A percentile compares a stretch with the other conserved stretches of the same genome.
phyloP scores from a whole-genome alignment of 2,797 vertebrate species.

The Coregonus suidteri region DNA sequence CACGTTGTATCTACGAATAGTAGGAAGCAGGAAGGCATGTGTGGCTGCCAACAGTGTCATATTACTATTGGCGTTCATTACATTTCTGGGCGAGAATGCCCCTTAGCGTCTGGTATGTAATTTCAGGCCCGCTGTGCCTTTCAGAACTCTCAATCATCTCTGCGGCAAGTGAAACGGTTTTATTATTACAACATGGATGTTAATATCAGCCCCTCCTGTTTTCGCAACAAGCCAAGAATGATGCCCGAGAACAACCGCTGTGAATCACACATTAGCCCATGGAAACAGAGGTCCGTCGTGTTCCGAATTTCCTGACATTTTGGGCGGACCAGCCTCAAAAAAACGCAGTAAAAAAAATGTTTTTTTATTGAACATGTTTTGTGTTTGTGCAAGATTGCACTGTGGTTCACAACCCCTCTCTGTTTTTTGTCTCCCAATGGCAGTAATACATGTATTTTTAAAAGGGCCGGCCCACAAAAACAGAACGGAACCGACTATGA shows the following conservation, averaged over 20 bases:
- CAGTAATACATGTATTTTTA: conserved; percentile 54
- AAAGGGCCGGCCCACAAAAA: conserved; percentile 63
- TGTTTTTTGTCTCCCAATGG: conserved; percentile 56
- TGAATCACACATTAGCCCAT: conserved; percentile 53
- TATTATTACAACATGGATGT: conserved; percentile 74
- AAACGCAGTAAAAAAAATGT: conserved; percentile 64
- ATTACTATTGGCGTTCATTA: conserved; percentile 54
- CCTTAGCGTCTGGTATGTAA: conserved; percentile 66
- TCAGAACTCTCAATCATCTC: conserved; percentile 56
- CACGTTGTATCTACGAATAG: not conserved
- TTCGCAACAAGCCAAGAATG: conserved; percentile 66
- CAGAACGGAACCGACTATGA: conserved; percentile 51
- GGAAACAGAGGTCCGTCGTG: conserved; percentile 42
- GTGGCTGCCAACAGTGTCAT: conserved; percentile 5
- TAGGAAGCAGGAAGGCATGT: not conserved
- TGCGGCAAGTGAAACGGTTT: conserved; percentile 63
- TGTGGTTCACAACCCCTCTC: conserved; percentile 53
- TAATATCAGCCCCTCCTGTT: conserved; percentile 71
- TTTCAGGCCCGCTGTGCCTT: conserved; percentile 68
- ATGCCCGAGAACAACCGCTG: conserved; percentile 62
- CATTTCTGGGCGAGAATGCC: conserved; percentile 61
- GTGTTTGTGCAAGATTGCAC: conserved; percentile 64
- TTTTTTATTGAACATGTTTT: conserved; percentile 73
- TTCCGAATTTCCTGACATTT: conserved; percentile 18
- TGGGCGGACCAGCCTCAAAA: conserved; percentile 43